These are phyloP conservation scores for Mixornis gularis DNA, from an alignment of 2,113 vertebrate species.

Conservation along the genomic window DNA sequence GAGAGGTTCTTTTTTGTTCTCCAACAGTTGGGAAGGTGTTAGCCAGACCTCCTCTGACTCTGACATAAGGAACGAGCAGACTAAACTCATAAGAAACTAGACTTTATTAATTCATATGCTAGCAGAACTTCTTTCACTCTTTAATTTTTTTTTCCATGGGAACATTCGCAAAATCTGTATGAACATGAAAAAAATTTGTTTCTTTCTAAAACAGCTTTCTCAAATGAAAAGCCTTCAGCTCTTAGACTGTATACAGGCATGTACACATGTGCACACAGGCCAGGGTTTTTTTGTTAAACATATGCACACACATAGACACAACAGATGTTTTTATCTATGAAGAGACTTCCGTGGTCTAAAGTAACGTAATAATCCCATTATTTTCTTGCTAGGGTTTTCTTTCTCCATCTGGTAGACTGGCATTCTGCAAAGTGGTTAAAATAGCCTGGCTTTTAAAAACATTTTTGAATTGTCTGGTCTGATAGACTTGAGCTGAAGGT, in stretches of 20 bases:
- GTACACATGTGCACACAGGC: background rate
- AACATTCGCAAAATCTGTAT: background rate
- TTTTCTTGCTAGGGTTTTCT: background rate
- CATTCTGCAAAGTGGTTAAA: background rate
- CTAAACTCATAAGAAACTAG: background rate
- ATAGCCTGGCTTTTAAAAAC: background rate
- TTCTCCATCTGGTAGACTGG: background rate
- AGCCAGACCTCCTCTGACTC: background rate
- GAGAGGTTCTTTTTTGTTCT: background rate
- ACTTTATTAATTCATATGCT: background rate
- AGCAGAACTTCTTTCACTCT: background rate
- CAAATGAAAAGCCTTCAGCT: background rate
- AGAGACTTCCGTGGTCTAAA: background rate
- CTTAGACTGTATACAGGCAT: background rate
- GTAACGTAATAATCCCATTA: background rate
- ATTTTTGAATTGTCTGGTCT: background rate
- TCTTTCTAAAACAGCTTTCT: background rate
- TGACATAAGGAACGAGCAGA: background rate
- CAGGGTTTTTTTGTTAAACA: background rate
- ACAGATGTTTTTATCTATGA: background rate
- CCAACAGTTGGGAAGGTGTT: fast-evolving
- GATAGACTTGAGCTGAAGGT: background rate
- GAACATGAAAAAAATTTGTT: fast-evolving
- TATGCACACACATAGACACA: background rate
- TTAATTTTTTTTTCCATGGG: background rate